These are phyloP conservation scores for Nebria ingens DNA, from an alignment of 1,140 invertebrate species.

Conservation along the genomic window DNA sequence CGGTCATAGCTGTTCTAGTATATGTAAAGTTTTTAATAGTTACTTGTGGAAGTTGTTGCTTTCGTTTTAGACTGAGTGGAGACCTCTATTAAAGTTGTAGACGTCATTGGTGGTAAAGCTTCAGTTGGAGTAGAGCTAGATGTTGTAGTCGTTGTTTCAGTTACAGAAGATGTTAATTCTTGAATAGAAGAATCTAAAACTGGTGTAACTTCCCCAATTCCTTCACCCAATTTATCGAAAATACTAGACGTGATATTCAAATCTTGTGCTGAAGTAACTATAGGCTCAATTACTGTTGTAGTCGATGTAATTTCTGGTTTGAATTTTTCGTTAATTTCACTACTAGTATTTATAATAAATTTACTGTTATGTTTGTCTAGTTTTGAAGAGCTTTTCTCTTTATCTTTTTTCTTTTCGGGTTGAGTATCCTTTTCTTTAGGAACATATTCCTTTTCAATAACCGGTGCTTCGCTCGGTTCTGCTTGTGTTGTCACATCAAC, in stretches of 20 bases:
- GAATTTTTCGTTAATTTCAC: background rate
- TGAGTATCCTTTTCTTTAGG: constrained; percentile 17
- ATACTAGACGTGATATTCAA: background rate
- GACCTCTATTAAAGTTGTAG: constrained; percentile 8
- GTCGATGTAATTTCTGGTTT: background rate
- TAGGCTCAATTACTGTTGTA: background rate
- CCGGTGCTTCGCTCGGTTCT: constrained; percentile 11
- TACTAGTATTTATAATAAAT: constrained; percentile 2
- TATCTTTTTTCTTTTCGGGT: constrained; percentile 18
- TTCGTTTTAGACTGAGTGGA: constrained; percentile 9
- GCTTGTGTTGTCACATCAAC: background rate
- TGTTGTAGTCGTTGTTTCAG: constrained; percentile 17
- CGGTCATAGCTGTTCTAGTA: background rate
- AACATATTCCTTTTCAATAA: constrained; percentile 22
- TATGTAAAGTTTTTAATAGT: constrained; percentile 2
- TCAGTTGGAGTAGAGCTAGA: constrained; percentile 14
- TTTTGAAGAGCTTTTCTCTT: constrained; percentile 27
- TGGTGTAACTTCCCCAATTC: constrained; percentile 15
- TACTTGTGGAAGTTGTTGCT: constrained; percentile 14
- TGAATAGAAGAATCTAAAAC: constrained; percentile 26
- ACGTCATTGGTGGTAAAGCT: constrained; percentile 11
- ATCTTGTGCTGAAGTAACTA: background rate
- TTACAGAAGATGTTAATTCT: constrained; percentile 22
- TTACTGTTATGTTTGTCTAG: constrained; percentile 23
- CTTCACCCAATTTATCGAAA: constrained; percentile 2